phyloP scores from a whole-genome alignment of 2,888 invertebrate genomes.

The Hemistola chrysoprasaria region DNA sequence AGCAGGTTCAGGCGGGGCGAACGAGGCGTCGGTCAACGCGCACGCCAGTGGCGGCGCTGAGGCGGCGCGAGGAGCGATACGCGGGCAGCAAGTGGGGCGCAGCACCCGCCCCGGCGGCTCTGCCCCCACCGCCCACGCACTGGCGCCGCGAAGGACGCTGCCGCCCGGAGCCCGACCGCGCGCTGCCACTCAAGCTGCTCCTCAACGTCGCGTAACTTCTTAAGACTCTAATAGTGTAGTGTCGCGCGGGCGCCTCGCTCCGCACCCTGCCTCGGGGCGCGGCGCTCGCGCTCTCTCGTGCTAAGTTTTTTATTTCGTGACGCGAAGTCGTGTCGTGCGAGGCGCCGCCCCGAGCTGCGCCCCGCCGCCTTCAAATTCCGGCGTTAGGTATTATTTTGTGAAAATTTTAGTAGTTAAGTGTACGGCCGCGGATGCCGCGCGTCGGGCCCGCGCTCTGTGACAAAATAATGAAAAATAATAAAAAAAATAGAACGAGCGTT shows the following conservation, averaged over 20 bases:
- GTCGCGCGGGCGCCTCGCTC: constrained; percentile 50
- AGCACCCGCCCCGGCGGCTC: constrained; percentile 88
- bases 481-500: constrained; percentile 51
- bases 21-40: constrained; percentile 51
- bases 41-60: constrained; percentile 41
- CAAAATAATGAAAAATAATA: constrained; percentile 71
- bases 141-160: constrained; percentile 84
- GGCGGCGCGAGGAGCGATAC: constrained; percentile 58
- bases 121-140: constrained; percentile 91
- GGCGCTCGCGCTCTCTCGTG: constrained; percentile 59
- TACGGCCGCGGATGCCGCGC: constrained; percentile 43
- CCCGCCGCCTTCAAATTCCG: constrained; percentile 69
- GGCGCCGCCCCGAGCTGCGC: constrained; percentile 48
- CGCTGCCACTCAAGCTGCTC: constrained; percentile 84
- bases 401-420: constrained; percentile 80
- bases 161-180: constrained; percentile 76
- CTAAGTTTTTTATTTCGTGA: constrained; percentile 74
- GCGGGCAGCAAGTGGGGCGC: constrained; percentile 93
- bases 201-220: constrained; percentile 81
- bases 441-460: constrained; percentile 30
- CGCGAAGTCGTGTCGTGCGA: constrained; percentile 58
- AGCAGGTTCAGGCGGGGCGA: constrained; percentile 36
- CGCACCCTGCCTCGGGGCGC: constrained; percentile 41
- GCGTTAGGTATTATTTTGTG: constrained; percentile 81
- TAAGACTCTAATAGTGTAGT: constrained; percentile 68